phyloP scores from a whole-genome alignment of 2,113 vertebrate genomes.

The Zosterops hypoxanthus region DNA sequence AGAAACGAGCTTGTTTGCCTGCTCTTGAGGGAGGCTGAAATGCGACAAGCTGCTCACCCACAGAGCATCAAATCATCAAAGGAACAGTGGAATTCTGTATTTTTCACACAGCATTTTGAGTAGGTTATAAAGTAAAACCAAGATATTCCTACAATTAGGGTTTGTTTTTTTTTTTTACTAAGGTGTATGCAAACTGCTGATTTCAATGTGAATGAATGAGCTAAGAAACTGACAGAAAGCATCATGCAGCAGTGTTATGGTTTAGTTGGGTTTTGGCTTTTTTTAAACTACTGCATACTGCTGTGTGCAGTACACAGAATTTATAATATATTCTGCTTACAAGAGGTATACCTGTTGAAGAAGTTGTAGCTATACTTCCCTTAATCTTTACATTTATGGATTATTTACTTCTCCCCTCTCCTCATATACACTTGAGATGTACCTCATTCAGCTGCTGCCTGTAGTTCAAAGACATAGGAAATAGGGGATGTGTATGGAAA shows the following conservation, averaged over 20 bases:
- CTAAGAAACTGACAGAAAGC: not conserved
- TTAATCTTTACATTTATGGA: not conserved
- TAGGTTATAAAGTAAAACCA: not conserved
- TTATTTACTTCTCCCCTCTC: not conserved
- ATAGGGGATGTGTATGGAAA: not conserved
- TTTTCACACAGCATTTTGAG: not conserved
- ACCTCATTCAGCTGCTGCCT: not conserved
- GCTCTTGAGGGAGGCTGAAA: conserved; percentile 1
- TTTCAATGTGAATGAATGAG: not conserved
- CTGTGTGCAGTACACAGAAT: not conserved
- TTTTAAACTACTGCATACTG: not conserved
- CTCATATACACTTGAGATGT: not conserved
- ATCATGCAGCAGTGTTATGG: not conserved
- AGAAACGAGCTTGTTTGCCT: conserved; percentile 36
- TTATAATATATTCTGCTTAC: not conserved
- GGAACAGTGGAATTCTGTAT: not conserved
- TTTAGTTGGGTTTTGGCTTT: not conserved
- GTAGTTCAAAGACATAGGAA: not conserved
- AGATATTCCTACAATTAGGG: accelerated
- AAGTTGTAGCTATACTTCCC: not conserved
- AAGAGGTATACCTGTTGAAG: not conserved
- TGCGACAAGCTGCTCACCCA: conserved; percentile 29
- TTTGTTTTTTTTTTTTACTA: not conserved
- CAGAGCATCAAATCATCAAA: not conserved
- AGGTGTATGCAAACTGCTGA: not conserved